Conservation (phyloP, 2,888 invertebrate genomes). For the Platycheirus rosarum region DNA sequence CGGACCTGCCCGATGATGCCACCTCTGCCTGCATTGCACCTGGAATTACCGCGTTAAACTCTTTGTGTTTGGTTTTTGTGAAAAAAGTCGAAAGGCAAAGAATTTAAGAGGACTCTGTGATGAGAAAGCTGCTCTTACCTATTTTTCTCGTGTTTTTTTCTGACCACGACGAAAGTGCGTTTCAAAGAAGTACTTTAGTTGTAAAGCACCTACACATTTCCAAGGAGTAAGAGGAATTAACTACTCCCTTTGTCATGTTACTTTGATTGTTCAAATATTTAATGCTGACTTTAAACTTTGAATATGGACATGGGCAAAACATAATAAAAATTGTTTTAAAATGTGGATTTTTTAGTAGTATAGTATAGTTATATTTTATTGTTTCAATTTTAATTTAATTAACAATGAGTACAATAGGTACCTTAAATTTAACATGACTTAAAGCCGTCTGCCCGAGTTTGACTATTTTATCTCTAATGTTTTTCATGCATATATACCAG, state of each 20-base stretch:
- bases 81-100: conserved; percentile 12
- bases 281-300: neutral
- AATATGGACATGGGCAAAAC: neutral
- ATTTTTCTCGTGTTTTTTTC: conserved; percentile 15
- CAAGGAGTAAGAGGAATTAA: conserved; percentile 21
- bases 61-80: conserved; percentile 50
- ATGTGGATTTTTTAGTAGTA: no score
- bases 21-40: conserved; percentile 2
- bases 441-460: no score
- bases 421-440: no score
- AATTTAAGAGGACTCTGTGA: conserved; percentile 25
- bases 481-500: no score
- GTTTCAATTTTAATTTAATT: no score
- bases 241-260: conserved; percentile 24
- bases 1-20: conserved; percentile 12
- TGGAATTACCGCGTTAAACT: conserved; percentile 48
- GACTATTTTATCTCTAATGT: no score
- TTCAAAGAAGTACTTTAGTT: conserved; percentile 32
- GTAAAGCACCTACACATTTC: conserved; percentile 25
- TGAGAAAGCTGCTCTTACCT: conserved; percentile 21
- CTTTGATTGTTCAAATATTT: neutral
- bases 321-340: no score
- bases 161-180: conserved; percentile 14
- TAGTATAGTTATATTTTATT: no score
- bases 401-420: no score